A percentile compares a stretch with the other conserved stretches of the same genome.
These are phyloP conservation scores for Calephelis virginiensis DNA, from an alignment of 1,140 invertebrate genomes.

Conservation along the genomic window DNA sequence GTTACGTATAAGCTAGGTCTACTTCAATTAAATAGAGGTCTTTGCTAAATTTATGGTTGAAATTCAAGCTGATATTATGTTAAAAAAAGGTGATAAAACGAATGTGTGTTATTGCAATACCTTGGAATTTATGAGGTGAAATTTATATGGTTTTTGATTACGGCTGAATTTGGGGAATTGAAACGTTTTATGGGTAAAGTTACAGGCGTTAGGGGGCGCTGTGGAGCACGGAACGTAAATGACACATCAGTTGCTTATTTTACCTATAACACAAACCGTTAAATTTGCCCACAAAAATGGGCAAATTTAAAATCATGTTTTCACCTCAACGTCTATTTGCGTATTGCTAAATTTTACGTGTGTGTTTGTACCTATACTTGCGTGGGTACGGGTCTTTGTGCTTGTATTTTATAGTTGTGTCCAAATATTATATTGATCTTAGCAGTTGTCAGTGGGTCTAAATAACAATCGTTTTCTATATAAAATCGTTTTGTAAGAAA, in stretches of 20 bases:
- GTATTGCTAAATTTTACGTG: no score
- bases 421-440: no score
- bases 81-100: slow-evolving; percentile 13
- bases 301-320: no score
- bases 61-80: slow-evolving; percentile 17
- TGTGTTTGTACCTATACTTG: no score
- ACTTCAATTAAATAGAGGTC: background rate
- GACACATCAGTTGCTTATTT: background rate
- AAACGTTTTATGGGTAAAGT: slow-evolving; percentile 5
- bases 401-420: no score
- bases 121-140: slow-evolving; percentile 9
- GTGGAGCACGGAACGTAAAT: background rate
- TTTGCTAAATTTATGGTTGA: slow-evolving; percentile 1
- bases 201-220: background rate
- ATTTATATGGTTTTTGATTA: slow-evolving; percentile 10
- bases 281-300: no score
- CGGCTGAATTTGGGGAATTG: slow-evolving; percentile 14
- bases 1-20: background rate
- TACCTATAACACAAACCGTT: no score
- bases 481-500: no score
- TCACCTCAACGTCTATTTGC: no score
- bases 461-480: no score
- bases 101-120: slow-evolving; percentile 10
- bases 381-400: no score
- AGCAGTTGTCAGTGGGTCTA: no score